Base-by-base conservation (phyloP, 92 coral and sea anemone genomes). In the Actinostola sp. region DNA sequence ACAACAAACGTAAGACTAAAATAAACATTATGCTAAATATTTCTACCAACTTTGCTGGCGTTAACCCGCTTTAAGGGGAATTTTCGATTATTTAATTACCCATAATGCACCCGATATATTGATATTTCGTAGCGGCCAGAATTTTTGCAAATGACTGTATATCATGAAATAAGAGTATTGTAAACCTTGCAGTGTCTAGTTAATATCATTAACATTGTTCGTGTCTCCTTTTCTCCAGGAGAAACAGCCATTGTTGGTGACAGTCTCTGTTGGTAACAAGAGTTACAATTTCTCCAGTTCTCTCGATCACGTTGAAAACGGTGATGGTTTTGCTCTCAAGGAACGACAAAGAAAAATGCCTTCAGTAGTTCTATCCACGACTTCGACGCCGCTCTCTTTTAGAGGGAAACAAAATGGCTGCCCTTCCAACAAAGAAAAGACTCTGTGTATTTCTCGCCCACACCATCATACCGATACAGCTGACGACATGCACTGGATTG, bases 401-500 rank as follows among this genome's bases (percentile, higher is more conserved):
- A 60, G 79, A 32, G 70, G 79, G 6, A 73, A 73, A 43, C 28
- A 45, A 8, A 42, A 61, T 38, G 54, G 39, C 11, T 73, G 30
- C 42, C 28, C 20, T 10, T 45, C 58, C 9, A 32, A 21, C 3
- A 61, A 49, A 23, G 60, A 49, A 4, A 60, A 31, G 20, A 23
- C 15, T 19, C 38, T 8, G 10, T 30, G 6, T 23, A 0, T 59
- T 0, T 52, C 70, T 0, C 50, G 13, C 9, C 27, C 10, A 32
- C 16, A 21, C 15, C 28, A 9, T 15, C 12, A 48, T 3, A n/a
- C 28, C 13, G 12, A 20, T 34, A 75, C 74, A 42, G 67, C 60
- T n/a, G 96, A 87, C 1, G 83, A 79, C 17, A n/a, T n/a, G n/a
- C 88, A 88, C 24, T 86, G 81, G 77, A 76, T 93, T 36, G 98